These are phyloP conservation scores for Monopis laevigella DNA, from an alignment of 2,888 invertebrate species.

Conservation along the genomic window DNA sequence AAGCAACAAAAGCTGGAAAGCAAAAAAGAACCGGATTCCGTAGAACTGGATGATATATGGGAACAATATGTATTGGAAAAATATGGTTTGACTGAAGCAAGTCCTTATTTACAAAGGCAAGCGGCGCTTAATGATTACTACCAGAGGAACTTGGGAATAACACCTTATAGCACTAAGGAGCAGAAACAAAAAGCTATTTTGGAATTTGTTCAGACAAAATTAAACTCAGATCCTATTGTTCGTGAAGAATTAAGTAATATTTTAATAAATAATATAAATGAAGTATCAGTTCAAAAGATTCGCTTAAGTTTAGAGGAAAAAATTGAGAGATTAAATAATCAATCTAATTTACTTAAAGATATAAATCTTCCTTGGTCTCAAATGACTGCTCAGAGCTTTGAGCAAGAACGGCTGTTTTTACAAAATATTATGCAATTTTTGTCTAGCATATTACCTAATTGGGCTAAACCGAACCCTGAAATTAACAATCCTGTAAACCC, in stretches of 20 bases:
- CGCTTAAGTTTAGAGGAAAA: conserved; percentile 36
- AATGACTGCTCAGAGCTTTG: conserved; percentile 32
- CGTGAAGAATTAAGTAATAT: conserved; percentile 34
- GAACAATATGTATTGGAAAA: conserved; percentile 42
- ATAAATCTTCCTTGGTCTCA: conserved; percentile 35
- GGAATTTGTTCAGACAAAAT: conserved; percentile 35
- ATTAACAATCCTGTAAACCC: too few species aligned
- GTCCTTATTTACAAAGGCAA: conserved; percentile 38
- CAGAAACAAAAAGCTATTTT: conserved; percentile 47
- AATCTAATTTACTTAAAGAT: conserved; percentile 38
- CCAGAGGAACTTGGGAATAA: conserved; percentile 41
- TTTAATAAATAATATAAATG: conserved; percentile 37
- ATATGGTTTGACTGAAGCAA: conserved; percentile 36
- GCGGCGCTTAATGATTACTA: conserved; percentile 37
- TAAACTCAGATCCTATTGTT: conserved; percentile 29
- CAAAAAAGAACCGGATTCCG: conserved; percentile 28
- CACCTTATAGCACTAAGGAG: conserved; percentile 39
- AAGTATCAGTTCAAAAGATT: conserved; percentile 35
- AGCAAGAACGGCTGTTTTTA: conserved; percentile 40
- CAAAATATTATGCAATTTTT: conserved; percentile 38
- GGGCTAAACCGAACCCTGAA: conserved; percentile 24
- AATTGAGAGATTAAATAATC: conserved; percentile 43
- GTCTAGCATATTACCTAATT: conserved; percentile 38
- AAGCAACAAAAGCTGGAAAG: conserved; percentile 23
- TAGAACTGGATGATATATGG: conserved; percentile 53